Evolutionary conservation across 2,797 vertebrate genomes (phyloP), one percentile per base, ranked within the genome.

Genomic region (Fringilla coelebs): DNA sequence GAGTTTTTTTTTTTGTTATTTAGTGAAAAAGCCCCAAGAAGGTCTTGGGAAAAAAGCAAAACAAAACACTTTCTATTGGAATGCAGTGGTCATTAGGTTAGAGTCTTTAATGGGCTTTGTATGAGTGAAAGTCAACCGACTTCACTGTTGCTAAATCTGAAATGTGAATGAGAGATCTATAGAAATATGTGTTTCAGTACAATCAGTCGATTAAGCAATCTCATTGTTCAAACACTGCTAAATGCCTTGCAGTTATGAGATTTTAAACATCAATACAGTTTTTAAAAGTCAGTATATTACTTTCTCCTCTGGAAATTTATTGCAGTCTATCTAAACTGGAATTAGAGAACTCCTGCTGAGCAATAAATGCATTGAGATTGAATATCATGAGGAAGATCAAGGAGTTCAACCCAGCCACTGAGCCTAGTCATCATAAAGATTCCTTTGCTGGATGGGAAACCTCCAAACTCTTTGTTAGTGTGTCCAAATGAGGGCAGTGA

Each of bases 231-330:
- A 94, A 95, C 88, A 93, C 57, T 83, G 67, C 93, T 97, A 96
- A 96, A 96, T 92, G 93, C 88, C 89, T 93, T 43, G 71, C 86
- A 97, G 95, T 96, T 97, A 97, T 97, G 95, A 97, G 94, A 96
- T 97, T 97, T 96, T 96, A 93, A 95, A 93, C 89, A 97, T 96
- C 96, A 96, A 96, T 96, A 96, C 73, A 81, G 70, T 55, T 95
- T 94, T 96, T 90, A 94, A 94, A 97, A 97, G 94, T 95, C 93
- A 83, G 78, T 95, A 89, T 89, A 97, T 97, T 97, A 95, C 96
- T 95, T 96, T 96, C 88, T 95, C 73, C 76, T 95, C 93, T 95
- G 72, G 55, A 95, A 93, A 73, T 91, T 94, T 93, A 76, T 88
- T 96, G 88, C 67, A n/a, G 73, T 81, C 89, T 88, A 67, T 95